A percentile compares a stretch with the other conserved stretches of the same genome.
These are phyloP conservation scores for Eulemur coronatus DNA, from an alignment of 2,797 vertebrate species.

Conservation along the genomic window DNA sequence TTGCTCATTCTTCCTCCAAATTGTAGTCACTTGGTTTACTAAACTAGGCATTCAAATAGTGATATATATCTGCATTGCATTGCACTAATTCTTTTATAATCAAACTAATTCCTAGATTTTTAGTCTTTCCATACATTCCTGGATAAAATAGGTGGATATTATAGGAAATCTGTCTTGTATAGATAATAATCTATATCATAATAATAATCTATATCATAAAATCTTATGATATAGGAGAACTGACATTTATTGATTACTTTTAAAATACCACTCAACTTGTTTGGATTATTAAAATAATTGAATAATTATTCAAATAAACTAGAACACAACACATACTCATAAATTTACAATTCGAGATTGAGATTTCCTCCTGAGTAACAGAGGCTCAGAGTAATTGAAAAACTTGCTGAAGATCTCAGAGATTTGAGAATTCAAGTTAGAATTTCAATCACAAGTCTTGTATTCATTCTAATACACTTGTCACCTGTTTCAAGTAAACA, in stretches of 20 bases:
- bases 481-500: constrained; percentile 57
- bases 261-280: neutral
- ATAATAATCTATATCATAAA: too few relatives aligned
- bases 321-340: neutral
- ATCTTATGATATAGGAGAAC: neutral
- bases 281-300: constrained; percentile 25
- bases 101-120: neutral
- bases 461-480: constrained; percentile 44
- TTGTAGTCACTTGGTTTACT: neutral
- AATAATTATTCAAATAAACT: neutral
- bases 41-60: neutral
- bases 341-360: constrained; percentile 39
- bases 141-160: neutral
- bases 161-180: too few relatives aligned
- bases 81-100: neutral
- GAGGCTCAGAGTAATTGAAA: constrained; percentile 36
- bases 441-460: constrained; percentile 35
- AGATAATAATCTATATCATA: too few relatives aligned
- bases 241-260: neutral
- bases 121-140: neutral
- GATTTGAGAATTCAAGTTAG: constrained; percentile 46
- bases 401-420: constrained; percentile 51
- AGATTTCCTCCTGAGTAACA: constrained; percentile 43
- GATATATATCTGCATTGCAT: neutral
- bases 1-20: neutral